These are phyloP conservation scores for Scelioninae gen. 1 DNA, from an alignment of 2,888 invertebrate genomes.

Conservation along the genomic window DNA sequence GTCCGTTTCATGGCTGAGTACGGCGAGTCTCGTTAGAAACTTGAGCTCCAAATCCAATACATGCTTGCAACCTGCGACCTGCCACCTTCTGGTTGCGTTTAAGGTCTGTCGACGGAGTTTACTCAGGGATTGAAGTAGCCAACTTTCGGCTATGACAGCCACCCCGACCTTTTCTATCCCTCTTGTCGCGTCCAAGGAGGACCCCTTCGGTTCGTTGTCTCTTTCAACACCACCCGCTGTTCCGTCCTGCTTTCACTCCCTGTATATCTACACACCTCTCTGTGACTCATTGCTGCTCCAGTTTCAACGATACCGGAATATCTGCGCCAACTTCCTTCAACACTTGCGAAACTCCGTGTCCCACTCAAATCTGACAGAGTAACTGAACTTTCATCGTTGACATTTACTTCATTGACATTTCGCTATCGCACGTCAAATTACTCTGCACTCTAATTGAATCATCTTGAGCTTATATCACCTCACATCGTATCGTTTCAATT, in stretches of 20 bases:
- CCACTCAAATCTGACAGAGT: conserved; percentile 58
- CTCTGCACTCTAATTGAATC: conserved; percentile 24
- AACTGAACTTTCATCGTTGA: conserved; percentile 46
- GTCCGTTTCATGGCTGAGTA: conserved; percentile 79
- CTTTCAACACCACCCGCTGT: conserved; percentile 6
- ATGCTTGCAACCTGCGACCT: conserved; percentile 67
- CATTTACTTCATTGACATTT: conserved; percentile 42
- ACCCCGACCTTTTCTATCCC: conserved; percentile 29
- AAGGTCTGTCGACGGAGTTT: conserved; percentile 71
- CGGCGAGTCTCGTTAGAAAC: conserved; percentile 80
- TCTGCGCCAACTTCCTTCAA: conserved; percentile 45
- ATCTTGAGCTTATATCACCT: conserved; percentile 14
- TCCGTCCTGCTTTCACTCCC: conserved; percentile 38
- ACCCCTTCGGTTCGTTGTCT: conserved; percentile 29
- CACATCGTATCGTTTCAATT: not conserved
- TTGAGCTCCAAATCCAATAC: conserved; percentile 75
- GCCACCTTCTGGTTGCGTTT: conserved; percentile 72
- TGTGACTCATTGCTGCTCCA: conserved; percentile 39
- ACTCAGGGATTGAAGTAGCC: conserved; percentile 72
- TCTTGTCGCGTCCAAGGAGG: conserved; percentile 22
- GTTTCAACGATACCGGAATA: conserved; percentile 56
- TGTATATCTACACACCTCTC: conserved; percentile 21
- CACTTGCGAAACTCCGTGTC: conserved; percentile 68
- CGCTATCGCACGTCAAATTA: conserved; percentile 21
- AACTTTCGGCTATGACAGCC: conserved; percentile 76